Evolutionary conservation across 2,888 invertebrate genomes (phyloP).

Genomic region (Tillus elongatus): DNA sequence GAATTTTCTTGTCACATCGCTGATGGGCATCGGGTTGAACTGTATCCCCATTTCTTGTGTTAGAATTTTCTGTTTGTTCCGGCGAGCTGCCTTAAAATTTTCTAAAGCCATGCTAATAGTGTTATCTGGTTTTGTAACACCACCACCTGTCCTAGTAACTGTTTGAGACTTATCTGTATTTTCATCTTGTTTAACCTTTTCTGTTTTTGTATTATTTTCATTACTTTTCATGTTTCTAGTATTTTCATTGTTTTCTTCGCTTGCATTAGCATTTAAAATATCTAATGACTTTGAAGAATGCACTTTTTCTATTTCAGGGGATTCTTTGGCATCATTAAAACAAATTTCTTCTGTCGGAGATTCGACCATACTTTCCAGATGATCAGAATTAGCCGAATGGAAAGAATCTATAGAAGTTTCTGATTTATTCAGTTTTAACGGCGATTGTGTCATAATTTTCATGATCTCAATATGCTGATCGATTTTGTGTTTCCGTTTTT

Average conservation of each 20-base stretch:
- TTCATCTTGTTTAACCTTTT: conserved; percentile 35
- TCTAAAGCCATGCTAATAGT: too few relatives aligned
- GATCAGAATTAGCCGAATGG: conserved; percentile 12
- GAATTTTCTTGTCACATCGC: conserved; percentile 33
- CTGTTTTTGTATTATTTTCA: conserved; percentile 4
- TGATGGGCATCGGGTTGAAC: conserved; percentile 29
- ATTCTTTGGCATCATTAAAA: too few relatives aligned
- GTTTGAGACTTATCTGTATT: conserved; percentile 37
- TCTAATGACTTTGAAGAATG: conserved; percentile 47
- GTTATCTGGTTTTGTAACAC: conserved; percentile 19
- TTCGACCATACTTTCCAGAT: too few relatives aligned
- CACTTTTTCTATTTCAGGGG: too few relatives aligned
- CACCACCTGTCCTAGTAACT: too few relatives aligned
- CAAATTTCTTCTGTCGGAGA: too few relatives aligned
- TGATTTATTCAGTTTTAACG: not conserved
- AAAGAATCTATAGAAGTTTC: conserved; percentile 12
- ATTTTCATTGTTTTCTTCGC: conserved; percentile 34
- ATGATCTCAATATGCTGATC: conserved; percentile 29
- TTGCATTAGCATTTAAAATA: conserved; percentile 46
- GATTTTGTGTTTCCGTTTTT: conserved; percentile 42
- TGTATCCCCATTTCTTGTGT: conserved; percentile 43
- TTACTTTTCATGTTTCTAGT: conserved; percentile 17
- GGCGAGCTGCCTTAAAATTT: conserved; percentile 41
- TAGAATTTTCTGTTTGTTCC: conserved; percentile 48
- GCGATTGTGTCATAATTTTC: conserved; percentile 14